A percentile compares a stretch with the other conserved stretches of the same genome.
These are phyloP conservation scores for Fundulus diaphanus DNA, from an alignment of 2,797 vertebrate genomes.

Conservation along the genomic window DNA sequence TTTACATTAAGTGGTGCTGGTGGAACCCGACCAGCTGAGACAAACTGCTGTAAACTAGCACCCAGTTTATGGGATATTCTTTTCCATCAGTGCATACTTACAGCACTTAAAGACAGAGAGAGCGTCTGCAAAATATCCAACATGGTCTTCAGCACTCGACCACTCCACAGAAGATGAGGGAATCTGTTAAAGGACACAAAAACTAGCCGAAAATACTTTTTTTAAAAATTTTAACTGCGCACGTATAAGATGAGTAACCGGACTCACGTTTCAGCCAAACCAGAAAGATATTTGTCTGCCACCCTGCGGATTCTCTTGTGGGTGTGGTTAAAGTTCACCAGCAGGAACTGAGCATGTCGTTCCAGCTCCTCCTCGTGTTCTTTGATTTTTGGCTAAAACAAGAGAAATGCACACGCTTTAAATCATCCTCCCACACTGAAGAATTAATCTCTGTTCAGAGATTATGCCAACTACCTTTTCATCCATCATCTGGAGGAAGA, in stretches of 20 bases:
- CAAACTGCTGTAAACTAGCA: neutral
- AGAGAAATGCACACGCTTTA: constrained; percentile 11
- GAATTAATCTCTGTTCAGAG: neutral
- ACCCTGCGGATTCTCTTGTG: constrained; percentile 98
- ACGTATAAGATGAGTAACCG: neutral
- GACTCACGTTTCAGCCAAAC: constrained; percentile 95
- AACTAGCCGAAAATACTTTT: neutral
- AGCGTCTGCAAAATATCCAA: constrained; percentile 94
- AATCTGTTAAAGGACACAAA: constrained; percentile 78
- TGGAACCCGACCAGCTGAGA: neutral
- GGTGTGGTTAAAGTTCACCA: constrained; percentile 98
- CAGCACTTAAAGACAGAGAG: constrained; percentile 90
- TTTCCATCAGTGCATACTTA: constrained; percentile 73
- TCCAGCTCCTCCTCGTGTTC: constrained; percentile 96
- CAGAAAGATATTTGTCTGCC: constrained; percentile 97
- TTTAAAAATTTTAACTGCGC: neutral
- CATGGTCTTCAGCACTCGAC: constrained; percentile 97
- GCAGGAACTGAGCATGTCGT: constrained; percentile 93
- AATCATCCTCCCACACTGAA: neutral
- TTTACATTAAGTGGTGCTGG: neutral
- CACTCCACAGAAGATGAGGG: constrained; percentile 97
- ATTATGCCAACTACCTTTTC: constrained; percentile 86
- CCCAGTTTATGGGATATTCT: neutral
- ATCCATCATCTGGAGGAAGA: constrained; percentile 98
- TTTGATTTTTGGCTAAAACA: constrained; percentile 92